Percentiles rank a stretch among this genome's conserved stretches.
These are phyloP conservation scores for Maccullochella peelii DNA, from an alignment of 2,113 vertebrate species.

Conservation along the genomic window DNA sequence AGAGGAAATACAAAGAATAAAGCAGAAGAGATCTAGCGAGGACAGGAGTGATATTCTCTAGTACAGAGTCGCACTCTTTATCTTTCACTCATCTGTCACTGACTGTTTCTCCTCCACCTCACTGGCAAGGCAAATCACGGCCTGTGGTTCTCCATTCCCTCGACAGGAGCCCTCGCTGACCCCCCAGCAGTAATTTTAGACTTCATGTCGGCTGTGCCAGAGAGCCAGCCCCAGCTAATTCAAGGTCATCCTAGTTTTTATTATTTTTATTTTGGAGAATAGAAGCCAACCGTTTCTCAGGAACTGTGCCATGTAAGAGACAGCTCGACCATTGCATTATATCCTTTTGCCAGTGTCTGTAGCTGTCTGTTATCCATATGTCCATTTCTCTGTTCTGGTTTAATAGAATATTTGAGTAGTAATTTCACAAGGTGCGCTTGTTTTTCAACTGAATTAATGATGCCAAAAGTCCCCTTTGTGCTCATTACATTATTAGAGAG, in stretches of 20 bases:
- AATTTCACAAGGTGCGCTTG: slow-evolving; percentile 39
- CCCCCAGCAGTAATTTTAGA: slow-evolving; percentile 85
- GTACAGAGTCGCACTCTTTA: slow-evolving; percentile 46
- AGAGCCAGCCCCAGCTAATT: slow-evolving; percentile 75
- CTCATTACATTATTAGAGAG: slow-evolving; percentile 2
- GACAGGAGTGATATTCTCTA: slow-evolving; percentile 24
- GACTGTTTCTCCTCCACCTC: slow-evolving; percentile 75
- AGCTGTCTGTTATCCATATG: slow-evolving; percentile 46
- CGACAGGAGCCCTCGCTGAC: slow-evolving; percentile 74
- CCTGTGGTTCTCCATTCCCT: slow-evolving; percentile 77
- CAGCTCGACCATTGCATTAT: slow-evolving; percentile 45
- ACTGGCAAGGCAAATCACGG: slow-evolving; percentile 61
- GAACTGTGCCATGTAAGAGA: slow-evolving; percentile 58
- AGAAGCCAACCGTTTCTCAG: slow-evolving; percentile 66
- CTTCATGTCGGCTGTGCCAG: slow-evolving; percentile 78
- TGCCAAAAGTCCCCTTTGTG: slow-evolving; percentile 9
- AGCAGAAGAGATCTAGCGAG: slow-evolving; percentile 19
- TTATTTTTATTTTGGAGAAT: slow-evolving; percentile 75
- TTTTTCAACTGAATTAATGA: slow-evolving; percentile 30
- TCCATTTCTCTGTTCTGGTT: slow-evolving; percentile 35
- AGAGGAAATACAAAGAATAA: slow-evolving; percentile 36
- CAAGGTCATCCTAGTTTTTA: slow-evolving; percentile 81
- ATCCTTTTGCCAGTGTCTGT: slow-evolving; percentile 46
- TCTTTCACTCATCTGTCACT: slow-evolving; percentile 75
- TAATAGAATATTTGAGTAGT: slow-evolving; percentile 39